Evolutionary conservation across 2,113 vertebrate species (phyloP).

Genomic region (Atherinomorus stipes): DNA sequence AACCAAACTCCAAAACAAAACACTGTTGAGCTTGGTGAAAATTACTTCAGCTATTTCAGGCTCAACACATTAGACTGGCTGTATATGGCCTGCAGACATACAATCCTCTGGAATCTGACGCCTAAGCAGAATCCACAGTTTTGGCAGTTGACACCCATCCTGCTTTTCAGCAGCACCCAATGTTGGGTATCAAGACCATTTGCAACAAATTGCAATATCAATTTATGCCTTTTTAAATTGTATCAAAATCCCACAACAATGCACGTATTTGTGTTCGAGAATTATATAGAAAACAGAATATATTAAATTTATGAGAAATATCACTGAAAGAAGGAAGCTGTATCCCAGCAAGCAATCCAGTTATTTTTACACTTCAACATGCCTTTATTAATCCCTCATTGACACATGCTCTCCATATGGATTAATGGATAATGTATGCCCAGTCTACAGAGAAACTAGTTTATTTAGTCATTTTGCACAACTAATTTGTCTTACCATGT

Average conservation of each 20-base stretch:
- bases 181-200: not conserved
- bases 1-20: not conserved
- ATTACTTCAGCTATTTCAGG: conserved; percentile 75
- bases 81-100: conserved; percentile 80
- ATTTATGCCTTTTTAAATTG: not conserved
- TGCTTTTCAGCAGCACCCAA: conserved; percentile 16
- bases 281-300: not conserved
- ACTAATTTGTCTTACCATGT: conserved; percentile 81
- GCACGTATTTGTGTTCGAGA: not conserved
- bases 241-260: not conserved
- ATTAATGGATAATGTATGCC: not conserved
- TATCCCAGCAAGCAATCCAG: not conserved
- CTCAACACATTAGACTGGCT: conserved; percentile 71
- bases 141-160: conserved; percentile 46
- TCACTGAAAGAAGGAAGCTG: not conserved
- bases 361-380: conserved; percentile 10
- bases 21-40: conserved; percentile 48
- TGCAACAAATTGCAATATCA: not conserved
- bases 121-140: conserved; percentile 73
- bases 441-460: not conserved
- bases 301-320: not conserved
- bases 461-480: conserved; percentile 12
- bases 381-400: conserved; percentile 21
- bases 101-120: conserved; percentile 81
- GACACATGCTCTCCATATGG: not conserved